These are phyloP conservation scores for Vanessa tameamea DNA, from an alignment of 1,140 invertebrate species.

Conservation along the genomic window DNA sequence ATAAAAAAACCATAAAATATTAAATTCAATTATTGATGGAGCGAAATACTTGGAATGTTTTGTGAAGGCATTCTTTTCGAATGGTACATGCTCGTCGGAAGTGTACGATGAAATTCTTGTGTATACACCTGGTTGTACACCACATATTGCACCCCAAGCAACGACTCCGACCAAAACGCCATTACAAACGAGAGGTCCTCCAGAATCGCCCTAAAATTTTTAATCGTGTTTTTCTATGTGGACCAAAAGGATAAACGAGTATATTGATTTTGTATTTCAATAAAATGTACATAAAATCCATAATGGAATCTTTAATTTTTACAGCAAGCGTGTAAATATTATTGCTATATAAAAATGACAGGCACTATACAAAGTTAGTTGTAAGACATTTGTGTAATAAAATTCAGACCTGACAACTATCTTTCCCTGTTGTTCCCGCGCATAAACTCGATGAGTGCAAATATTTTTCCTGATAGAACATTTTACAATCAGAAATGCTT, in stretches of 20 bases:
- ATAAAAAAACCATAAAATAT: neutral
- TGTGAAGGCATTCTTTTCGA: constrained; percentile 12
- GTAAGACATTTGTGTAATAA: no score
- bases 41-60: constrained; percentile 8
- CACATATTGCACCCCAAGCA: constrained; percentile 48
- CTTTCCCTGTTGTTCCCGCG: constrained; percentile 43
- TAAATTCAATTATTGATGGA: neutral
- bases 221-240: no score
- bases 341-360: neutral
- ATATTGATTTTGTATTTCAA: no score
- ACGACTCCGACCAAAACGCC: constrained; percentile 50
- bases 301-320: no score
- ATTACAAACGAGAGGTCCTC: constrained; percentile 49
- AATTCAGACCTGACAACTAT: constrained; percentile 45
- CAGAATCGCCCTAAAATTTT: constrained; percentile 50
- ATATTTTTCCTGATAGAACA: constrained; percentile 27
- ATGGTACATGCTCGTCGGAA: constrained; percentile 22
- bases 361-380: no score
- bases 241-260: no score
- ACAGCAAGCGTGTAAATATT: neutral
- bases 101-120: constrained; percentile 45
- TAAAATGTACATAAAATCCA: no score
- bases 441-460: constrained; percentile 38
- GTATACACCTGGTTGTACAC: constrained; percentile 45
- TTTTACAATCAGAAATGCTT: constrained; percentile 26